phyloP scores from a whole-genome alignment of 2,113 vertebrate species.

The Seriola quinqueradiata region DNA sequence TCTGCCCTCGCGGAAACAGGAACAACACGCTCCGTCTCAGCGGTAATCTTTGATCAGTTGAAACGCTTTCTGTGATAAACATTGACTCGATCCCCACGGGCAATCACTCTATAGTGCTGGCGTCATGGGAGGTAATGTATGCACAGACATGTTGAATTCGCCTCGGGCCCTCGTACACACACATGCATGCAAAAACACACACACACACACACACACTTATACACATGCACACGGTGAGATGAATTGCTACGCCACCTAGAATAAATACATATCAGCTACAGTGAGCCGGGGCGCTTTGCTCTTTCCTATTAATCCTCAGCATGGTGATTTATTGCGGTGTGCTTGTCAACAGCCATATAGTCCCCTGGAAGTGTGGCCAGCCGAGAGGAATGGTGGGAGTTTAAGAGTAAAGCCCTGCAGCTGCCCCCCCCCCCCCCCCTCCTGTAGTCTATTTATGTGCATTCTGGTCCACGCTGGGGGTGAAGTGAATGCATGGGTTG shows the following conservation, averaged over 20 bases:
- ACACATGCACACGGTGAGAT: slow-evolving; percentile 63
- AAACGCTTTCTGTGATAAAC: slow-evolving; percentile 78
- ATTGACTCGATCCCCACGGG: slow-evolving; percentile 73
- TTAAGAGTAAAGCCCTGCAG: slow-evolving; percentile 68
- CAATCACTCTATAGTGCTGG: slow-evolving; percentile 74
- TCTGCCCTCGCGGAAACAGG: slow-evolving; percentile 66
- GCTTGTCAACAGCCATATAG: slow-evolving; percentile 77
- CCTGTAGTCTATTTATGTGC: slow-evolving; percentile 64
- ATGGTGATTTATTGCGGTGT: slow-evolving; percentile 78
- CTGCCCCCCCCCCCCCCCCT: slow-evolving; percentile 12
- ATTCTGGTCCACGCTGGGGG: slow-evolving; percentile 39
- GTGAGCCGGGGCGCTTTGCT: slow-evolving; percentile 75
- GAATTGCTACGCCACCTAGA: slow-evolving; percentile 76
- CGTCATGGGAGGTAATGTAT: slow-evolving; percentile 79
- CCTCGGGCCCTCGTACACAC: slow-evolving; percentile 46
- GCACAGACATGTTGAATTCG: slow-evolving; percentile 69
- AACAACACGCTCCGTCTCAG: slow-evolving; percentile 71
- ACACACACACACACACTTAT: slow-evolving; percentile 32
- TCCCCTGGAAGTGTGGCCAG: slow-evolving; percentile 65
- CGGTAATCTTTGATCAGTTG: slow-evolving; percentile 79
- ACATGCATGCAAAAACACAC: slow-evolving; percentile 10
- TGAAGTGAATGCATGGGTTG: slow-evolving; percentile 55
- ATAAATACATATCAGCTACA: slow-evolving; percentile 81
- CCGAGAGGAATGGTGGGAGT: slow-evolving; percentile 63
- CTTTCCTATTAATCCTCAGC: slow-evolving; percentile 80